phyloP scores from a whole-genome alignment of 2,113 vertebrate species.

The Leucosticte australis region DNA sequence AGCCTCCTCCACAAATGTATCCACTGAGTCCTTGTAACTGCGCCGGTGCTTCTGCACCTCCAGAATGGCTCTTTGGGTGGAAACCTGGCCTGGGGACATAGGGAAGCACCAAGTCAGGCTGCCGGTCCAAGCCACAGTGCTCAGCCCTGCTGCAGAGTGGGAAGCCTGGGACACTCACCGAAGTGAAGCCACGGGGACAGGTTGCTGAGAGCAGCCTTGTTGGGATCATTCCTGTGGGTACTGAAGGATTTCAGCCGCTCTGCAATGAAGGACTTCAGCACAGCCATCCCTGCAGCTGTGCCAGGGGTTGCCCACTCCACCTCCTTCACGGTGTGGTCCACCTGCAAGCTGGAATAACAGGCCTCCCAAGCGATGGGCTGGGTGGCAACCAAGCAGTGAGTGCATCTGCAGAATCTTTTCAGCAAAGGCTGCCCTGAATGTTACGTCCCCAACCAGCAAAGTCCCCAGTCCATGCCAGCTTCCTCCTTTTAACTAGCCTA shows the following conservation, averaged over 20 bases:
- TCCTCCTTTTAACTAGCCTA: background rate
- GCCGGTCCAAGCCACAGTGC: accelerated
- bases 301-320: conserved; percentile 83
- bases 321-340: conserved; percentile 78
- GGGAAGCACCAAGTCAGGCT: background rate
- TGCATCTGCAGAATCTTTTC: background rate
- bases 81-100: conserved; percentile 78
- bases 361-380: conserved; percentile 83
- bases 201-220: conserved; percentile 80
- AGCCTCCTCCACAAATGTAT: conserved; percentile 82
- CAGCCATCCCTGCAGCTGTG: conserved; percentile 68
- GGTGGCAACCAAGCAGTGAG: background rate
- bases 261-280: conserved; percentile 83
- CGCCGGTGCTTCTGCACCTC: conserved; percentile 74
- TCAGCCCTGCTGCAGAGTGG: background rate
- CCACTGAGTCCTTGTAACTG: conserved; percentile 65
- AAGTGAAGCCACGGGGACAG: conserved; percentile 90
- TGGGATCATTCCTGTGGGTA: conserved; percentile 82
- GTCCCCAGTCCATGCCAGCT: background rate
- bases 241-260: conserved; percentile 76
- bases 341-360: conserved; percentile 75
- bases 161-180: conserved; percentile 64
- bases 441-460: background rate
- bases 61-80: conserved; percentile 82
- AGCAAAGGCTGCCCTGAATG: background rate